Conservation (phyloP, 2,888 invertebrate species). For the Artemia sinica region DNA sequence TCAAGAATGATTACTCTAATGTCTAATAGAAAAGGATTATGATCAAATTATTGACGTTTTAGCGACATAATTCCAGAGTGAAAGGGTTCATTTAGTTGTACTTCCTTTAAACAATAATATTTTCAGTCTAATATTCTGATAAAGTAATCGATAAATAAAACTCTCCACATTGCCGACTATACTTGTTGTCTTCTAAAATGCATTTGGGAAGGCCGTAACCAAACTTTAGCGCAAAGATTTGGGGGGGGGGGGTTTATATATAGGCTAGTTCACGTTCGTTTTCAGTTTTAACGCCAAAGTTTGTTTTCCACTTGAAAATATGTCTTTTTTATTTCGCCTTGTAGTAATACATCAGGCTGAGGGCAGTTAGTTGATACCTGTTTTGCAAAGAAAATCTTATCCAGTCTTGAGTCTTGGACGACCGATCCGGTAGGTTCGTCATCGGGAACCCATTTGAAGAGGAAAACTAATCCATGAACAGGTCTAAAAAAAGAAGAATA, state of each 20-base stretch:
- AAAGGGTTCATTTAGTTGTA: no score
- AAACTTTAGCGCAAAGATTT: not conserved
- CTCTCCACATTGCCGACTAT: no score
- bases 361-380: conserved; percentile 44
- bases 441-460: conserved; percentile 76
- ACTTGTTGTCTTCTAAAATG: no score
- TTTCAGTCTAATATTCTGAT: no score
- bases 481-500: conserved; percentile 44
- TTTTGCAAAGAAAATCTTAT: conserved; percentile 92
- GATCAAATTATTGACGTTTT: no score
- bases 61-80: no score
- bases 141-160: no score
- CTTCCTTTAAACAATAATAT: no score
- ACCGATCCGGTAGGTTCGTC: conserved; percentile 59
- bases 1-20: no score
- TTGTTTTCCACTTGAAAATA: not conserved
- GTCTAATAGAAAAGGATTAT: no score
- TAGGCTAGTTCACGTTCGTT: not conserved
- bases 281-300: not conserved
- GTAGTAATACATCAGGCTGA: not conserved
- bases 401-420: conserved; percentile 58
- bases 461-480: conserved; percentile 91
- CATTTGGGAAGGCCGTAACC: no score
- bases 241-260: not conserved
- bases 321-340: not conserved